A percentile compares a stretch with the other conserved stretches of the same genome.
Evolutionary conservation across 2,797 vertebrate genomes (phyloP).

Genomic region (Denticeps clupeoides): DNA sequence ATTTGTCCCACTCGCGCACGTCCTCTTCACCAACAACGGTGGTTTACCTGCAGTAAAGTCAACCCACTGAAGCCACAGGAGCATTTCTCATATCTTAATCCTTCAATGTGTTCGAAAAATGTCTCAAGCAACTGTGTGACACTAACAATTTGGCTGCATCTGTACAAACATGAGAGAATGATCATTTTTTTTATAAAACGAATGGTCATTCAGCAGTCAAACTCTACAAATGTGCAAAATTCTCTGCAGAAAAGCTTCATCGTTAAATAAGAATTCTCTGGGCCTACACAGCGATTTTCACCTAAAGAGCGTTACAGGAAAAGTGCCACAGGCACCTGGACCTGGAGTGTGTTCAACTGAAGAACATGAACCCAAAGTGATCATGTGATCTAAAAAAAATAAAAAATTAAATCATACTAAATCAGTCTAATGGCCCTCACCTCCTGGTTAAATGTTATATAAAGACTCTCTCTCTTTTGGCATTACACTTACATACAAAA

Average conservation of each 20-base stretch:
- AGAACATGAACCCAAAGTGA: neutral
- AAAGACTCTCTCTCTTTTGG: slow-evolving; percentile 36
- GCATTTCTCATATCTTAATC: too few species aligned
- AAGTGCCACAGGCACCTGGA: neutral
- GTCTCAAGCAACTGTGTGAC: neutral
- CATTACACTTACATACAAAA: slow-evolving; percentile 34
- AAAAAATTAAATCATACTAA: neutral
- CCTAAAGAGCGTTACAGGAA: too few species aligned
- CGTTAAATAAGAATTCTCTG: too few species aligned
- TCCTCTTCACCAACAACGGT: too few species aligned
- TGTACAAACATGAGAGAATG: neutral
- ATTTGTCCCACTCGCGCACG: too few species aligned
- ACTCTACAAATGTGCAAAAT: neutral
- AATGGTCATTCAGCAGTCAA: too few species aligned
- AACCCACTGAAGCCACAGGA: slow-evolving; percentile 2
- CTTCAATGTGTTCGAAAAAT: too few species aligned
- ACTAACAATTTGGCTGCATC: slow-evolving; percentile 8
- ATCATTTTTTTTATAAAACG: too few species aligned
- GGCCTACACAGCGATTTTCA: too few species aligned
- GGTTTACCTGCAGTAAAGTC: too few species aligned
- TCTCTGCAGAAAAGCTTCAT: neutral
- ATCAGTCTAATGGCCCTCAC: neutral
- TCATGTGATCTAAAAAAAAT: neutral
- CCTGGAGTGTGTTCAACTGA: neutral
- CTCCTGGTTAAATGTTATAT: slow-evolving; percentile 2